Base-by-base conservation (phyloP, 2,888 invertebrate genomes). In the Chymomyza procnemis region DNA sequence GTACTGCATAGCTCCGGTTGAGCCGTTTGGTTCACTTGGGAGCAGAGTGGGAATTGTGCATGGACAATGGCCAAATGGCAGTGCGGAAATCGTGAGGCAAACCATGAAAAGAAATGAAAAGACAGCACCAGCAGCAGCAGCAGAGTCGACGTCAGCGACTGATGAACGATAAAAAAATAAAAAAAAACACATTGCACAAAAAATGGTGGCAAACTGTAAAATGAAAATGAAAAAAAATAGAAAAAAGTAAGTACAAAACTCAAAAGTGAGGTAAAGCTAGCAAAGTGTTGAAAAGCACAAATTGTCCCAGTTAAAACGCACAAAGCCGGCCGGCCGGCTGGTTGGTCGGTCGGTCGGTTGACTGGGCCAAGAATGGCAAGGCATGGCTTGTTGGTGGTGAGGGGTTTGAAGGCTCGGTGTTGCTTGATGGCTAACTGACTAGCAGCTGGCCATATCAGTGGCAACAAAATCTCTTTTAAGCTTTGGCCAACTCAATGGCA, bases 41-140 rank as follows among this genome's bases (percentile, higher is more conserved):
- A 22, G 55, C 21, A n/a, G 26, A 67, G 52, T 69, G 69, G 64
- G 64, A 61, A 57, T 60, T 61, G 59, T 59, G 65, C 66, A 66
- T 69, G 82, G 73, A 79, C 80, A 82, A 76, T 81, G 82, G 86
- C 73, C 69, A 74, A 80, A 85, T 84, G 81, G 76, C 80, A 72
- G 76, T 84, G 79, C 84, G 86, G 86, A 85, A 81, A 85, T 85
- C 80, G 86, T 78, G 73, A 52, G 26, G 72, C 34, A 41, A 73
- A 76, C 74, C 70, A 63, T 83, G 86, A 75, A 80, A 62, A 59
- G 73, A 78, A 75, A 65, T 69, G 30, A 57, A 67, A 21, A 50
- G 21, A 52, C 47, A 52, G 9, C 21, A 26, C 16, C 60, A 61
- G 60, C 30, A 16, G 46, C 47, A 52, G 9, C 21, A 26, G 21